phyloP scores from a whole-genome alignment of 2,888 invertebrate genomes.

The Drosophila picticornis region DNA sequence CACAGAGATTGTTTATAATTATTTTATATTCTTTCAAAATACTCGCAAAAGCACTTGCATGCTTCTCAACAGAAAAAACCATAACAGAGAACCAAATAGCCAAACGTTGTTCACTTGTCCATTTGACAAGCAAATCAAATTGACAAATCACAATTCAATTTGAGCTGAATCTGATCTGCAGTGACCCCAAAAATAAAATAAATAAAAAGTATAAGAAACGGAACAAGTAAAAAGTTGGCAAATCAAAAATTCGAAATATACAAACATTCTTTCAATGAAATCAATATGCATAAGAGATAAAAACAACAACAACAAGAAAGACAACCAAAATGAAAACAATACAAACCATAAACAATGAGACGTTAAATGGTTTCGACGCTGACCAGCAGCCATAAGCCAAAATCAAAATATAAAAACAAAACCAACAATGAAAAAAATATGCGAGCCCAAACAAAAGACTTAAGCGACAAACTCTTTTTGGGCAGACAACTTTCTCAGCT shows the following conservation, averaged over 20 bases:
- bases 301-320: conserved; percentile 15
- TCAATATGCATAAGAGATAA: conserved; percentile 54
- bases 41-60: neutral
- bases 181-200: conserved; percentile 1
- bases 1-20: neutral
- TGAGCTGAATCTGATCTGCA: conserved; percentile 11
- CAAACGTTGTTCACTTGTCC: neutral
- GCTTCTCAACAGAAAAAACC: neutral
- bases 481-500: conserved; percentile 66
- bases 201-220: conserved; percentile 10
- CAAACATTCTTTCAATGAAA: conserved; percentile 63
- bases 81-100: neutral
- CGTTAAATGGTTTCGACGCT: conserved; percentile 43
- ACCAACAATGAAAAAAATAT: conserved; percentile 6
- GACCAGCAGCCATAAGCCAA: conserved; percentile 38
- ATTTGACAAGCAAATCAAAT: conserved; percentile 27
- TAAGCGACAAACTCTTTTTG: conserved; percentile 73
- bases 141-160: neutral
- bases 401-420: conserved; percentile 24
- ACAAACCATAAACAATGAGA: conserved; percentile 53
- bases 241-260: conserved; percentile 13
- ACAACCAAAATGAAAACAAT: conserved; percentile 22
- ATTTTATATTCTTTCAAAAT: too few species aligned
- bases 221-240: conserved; percentile 11
- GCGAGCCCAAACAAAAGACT: conserved; percentile 68